Evolutionary conservation across 2,113 vertebrate genomes (phyloP), one percentile per base, ranked within the genome.

Genomic region (Colossoma macropomum): DNA sequence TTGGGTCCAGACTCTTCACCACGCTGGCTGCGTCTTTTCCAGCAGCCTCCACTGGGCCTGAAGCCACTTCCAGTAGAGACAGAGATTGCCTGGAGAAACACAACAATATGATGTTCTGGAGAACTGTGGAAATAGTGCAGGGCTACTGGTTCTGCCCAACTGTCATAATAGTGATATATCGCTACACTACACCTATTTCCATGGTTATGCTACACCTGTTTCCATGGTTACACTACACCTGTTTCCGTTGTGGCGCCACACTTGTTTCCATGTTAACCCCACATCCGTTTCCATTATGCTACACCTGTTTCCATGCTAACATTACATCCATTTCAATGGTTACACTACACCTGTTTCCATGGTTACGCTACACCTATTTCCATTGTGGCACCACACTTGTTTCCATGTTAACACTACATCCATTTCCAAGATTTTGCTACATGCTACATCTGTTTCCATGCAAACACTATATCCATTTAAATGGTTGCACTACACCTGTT

Each of bases 1-100:
- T 96, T 5, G 91, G 90, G 89, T 97, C 96, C 48, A 97, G 73
- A 4, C 91, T 92, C 89, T 97, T 96, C 84, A 98, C 87, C 50
- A 97, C 91, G 0, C 83, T 74, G 0, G 90, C 21, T 0, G 91
- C 92, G 72, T 98, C 95, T 89, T 98, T 97, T 48, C 94, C 98
- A 50, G 96, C 91, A 0, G 85, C 90, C 91, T 96, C 89, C 16
- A 92, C 88, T 0, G 95, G 94, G 25, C 97, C 96, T 7, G 93
- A 92, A 83, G 95, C 93, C 0, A 89, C 94, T 0, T 93, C 90
- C 66, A 94, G 93, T 88, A 97, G 88, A 5, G 93, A 94, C 68
- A 99, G 81, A 10, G 88, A 95, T 93, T 99, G 98, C 86, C 97
- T 99, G 90, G 82, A 81, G 54, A 69, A 10, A 78, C 60, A 38